These are phyloP conservation scores for Crioceris asparagi DNA, from an alignment of 2,888 invertebrate genomes.

Conservation along the genomic window DNA sequence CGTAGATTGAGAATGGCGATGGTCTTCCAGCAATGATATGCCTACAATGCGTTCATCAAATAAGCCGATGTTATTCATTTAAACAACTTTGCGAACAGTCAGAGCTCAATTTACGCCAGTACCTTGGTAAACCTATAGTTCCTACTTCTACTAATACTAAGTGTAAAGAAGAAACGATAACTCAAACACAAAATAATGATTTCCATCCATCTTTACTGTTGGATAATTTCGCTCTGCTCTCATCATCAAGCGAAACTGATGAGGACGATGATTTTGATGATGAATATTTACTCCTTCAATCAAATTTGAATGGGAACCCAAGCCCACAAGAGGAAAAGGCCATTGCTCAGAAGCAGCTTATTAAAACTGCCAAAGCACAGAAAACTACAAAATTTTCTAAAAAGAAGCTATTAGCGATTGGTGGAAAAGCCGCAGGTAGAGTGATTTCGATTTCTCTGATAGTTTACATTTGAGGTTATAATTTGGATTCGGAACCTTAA, in stretches of 20 bases:
- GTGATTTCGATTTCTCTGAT: too few relatives aligned
- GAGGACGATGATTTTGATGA: constrained; percentile 32
- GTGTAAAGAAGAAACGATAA: constrained; percentile 26
- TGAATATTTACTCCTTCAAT: constrained; percentile 27
- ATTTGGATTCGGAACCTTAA: background rate
- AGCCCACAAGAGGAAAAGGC: constrained; percentile 33
- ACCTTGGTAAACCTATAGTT: constrained; percentile 32
- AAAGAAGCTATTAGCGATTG: constrained; percentile 32
- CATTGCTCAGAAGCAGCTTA: constrained; percentile 36
- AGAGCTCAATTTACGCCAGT: constrained; percentile 36
- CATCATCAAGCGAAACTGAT: constrained; percentile 32
- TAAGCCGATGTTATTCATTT: constrained; percentile 39
- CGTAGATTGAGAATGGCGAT: constrained; percentile 36
- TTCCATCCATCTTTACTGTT: constrained; percentile 25
- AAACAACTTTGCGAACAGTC: constrained; percentile 41
- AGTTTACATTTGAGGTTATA: too few relatives aligned
- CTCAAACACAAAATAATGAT: constrained; percentile 21
- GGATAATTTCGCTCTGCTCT: constrained; percentile 33
- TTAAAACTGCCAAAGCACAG: constrained; percentile 33
- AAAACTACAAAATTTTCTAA: constrained; percentile 31
- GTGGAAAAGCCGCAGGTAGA: constrained; percentile 26
- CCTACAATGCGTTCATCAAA: constrained; percentile 39
- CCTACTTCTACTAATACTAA: constrained; percentile 22
- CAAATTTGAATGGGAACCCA: constrained; percentile 24
- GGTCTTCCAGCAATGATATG: constrained; percentile 40